Base-by-base conservation (phyloP, 2,888 invertebrate species). In the Eremobia ochroleuca region DNA sequence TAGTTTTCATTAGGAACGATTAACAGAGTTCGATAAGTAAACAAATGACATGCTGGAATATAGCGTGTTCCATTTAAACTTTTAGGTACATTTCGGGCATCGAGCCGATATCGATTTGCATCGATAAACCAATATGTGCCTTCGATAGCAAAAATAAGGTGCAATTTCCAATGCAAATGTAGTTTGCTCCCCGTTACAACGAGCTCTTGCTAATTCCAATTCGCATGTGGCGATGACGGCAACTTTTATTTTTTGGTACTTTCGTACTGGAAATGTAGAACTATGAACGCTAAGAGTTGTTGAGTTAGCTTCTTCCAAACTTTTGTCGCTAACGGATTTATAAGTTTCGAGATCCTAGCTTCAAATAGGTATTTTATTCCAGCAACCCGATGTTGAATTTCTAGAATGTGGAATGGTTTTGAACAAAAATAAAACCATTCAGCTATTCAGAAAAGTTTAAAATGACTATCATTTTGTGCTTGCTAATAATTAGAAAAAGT, bases 211-310 rank as follows among this genome's bases (percentile, higher is more conserved):
- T 94, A 93, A 94, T 94, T 93, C 92, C 93, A 87, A 93, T 92
- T 93, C 94, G 92, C 94, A 94, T 94, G 94, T 95, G 94, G 92
- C 92, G 92, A 93, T 93, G 93, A 94, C 92, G 92, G 92, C 90
- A 90, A 92, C 92, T 93, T 94, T 94, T 94, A 93, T 94, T 94
- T 94, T 93, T 93, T 91, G 92, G 92, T 93, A 90, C 90, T 92
- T 92, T 88, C 89, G 89, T 90, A 90, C 91, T 89, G 88, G 85
- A 79, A 81, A 85, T 61, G 83, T 89, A 93, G 93, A 90, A 83
- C 78, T 91, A 89, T 40, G 52, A 92, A 92, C 72, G 49, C 62
- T 76, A 83, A 89, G 90, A 87, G 69, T 74, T 71, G 85, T 18
- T 64, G 55, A 52, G 58, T 80, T 70, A 75, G 61, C 79, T 81